Percentiles rank a stretch among this genome's conserved stretches.
These are phyloP conservation scores for Amphipoea oculea DNA, from an alignment of 2,888 invertebrate genomes.

Conservation along the genomic window DNA sequence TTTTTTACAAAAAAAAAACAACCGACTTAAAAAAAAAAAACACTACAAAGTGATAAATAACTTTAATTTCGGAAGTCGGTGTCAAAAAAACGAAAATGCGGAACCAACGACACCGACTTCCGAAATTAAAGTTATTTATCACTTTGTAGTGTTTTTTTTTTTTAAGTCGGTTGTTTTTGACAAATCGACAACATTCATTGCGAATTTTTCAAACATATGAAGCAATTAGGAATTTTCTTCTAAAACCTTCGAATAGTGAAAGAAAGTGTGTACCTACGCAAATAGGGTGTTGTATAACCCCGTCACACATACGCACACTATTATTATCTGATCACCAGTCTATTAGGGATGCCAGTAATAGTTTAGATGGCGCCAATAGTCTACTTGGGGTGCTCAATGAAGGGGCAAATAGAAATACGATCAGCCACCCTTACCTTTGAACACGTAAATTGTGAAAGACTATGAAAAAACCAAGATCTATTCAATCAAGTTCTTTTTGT, in stretches of 20 bases:
- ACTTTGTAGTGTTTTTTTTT: no score
- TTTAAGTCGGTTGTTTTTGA: no score
- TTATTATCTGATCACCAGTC: conserved; percentile 5
- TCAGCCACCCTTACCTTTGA: neutral
- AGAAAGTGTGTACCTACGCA: neutral
- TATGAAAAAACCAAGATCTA: neutral
- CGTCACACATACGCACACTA: neutral
- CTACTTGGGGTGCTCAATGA: conserved; percentile 54
- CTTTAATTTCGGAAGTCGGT: no score
- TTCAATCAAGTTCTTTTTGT: neutral
- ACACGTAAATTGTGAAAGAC: neutral
- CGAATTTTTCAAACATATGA: no score
- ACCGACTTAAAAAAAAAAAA: no score
- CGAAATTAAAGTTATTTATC: no score
- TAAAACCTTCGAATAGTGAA: neutral
- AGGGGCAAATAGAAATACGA: conserved; percentile 47
- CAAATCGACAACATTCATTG: no score
- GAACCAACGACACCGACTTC: no score
- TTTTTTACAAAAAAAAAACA: no score
- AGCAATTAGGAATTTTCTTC: no score
- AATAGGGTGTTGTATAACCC: neutral
- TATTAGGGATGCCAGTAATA: conserved; percentile 20
- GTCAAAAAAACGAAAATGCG: no score
- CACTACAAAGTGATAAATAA: no score
- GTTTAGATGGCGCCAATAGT: conserved; percentile 50